Conservation (phyloP, 1,140 invertebrate genomes). For the Ruditapes philippinarum region DNA sequence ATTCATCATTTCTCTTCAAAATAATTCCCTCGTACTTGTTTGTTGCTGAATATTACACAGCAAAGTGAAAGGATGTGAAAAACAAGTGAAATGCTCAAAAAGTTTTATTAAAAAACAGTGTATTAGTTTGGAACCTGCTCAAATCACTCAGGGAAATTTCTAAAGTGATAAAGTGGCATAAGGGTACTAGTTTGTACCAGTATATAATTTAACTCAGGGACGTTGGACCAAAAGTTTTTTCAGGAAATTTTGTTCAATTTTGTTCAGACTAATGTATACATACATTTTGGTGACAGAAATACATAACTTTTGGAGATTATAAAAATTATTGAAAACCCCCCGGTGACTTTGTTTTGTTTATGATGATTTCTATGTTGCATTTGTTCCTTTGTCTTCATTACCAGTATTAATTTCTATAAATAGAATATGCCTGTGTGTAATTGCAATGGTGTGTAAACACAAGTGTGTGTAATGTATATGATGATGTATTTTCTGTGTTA, state of each 20-base stretch:
- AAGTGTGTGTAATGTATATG: not conserved
- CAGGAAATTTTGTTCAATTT: too few relatives aligned
- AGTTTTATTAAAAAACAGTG: too few relatives aligned
- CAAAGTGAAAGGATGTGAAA: too few relatives aligned
- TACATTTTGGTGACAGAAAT: not conserved
- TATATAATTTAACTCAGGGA: not conserved
- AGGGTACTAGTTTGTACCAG: not conserved
- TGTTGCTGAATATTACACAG: too few relatives aligned
- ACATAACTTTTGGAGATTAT: not conserved
- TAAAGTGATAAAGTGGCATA: not conserved
- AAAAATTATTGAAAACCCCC: not conserved
- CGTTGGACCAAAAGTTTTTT: too few relatives aligned
- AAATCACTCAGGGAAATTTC: not conserved
- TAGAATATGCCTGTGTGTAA: too few relatives aligned
- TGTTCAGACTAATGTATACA: too few relatives aligned
- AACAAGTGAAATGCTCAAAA: too few relatives aligned
- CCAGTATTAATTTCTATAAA: constrained; percentile 22
- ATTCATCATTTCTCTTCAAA: too few relatives aligned
- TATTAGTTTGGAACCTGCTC: not conserved
- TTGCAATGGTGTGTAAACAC: not conserved
- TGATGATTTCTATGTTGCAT: too few relatives aligned
- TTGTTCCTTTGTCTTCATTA: not conserved
- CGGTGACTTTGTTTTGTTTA: constrained; percentile 16
- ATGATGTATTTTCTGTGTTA: not conserved
- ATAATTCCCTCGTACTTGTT: too few relatives aligned